These are phyloP conservation scores for Lithobates sylvaticus DNA, from an alignment of 2,797 vertebrate genomes.

Conservation along the genomic window DNA sequence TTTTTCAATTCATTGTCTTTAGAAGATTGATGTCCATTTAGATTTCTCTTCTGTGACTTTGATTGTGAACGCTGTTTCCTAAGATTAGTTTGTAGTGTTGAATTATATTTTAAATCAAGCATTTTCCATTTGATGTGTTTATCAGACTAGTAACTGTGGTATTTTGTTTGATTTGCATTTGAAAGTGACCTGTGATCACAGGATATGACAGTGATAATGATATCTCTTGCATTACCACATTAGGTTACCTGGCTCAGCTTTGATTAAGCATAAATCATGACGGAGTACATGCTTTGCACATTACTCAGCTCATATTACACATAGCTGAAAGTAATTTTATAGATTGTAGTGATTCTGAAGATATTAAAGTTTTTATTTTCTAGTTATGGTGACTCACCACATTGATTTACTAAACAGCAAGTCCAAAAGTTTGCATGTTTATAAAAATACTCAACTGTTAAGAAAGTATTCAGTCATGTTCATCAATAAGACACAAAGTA, in stretches of 20 bases:
- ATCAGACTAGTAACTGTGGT: slow-evolving; percentile 49
- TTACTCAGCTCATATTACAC: background rate
- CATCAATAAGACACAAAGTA: too few relatives aligned
- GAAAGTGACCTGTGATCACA: slow-evolving; percentile 48
- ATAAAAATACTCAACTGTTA: too few relatives aligned
- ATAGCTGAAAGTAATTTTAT: background rate
- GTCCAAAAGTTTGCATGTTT: too few relatives aligned
- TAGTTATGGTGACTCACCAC: too few relatives aligned
- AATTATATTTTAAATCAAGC: slow-evolving; percentile 15
- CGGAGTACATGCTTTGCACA: background rate
- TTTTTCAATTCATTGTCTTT: background rate
- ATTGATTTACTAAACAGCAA: too few relatives aligned
- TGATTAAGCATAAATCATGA: slow-evolving; percentile 1
- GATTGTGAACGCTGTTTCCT: background rate
- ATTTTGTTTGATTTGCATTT: slow-evolving; percentile 62
- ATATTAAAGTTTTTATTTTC: background rate
- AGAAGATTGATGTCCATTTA: background rate
- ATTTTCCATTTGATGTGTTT: slow-evolving; percentile 36
- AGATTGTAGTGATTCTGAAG: background rate
- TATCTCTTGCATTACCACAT: too few relatives aligned
- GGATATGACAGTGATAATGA: background rate
- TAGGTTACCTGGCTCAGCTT: background rate
- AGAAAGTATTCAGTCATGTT: too few relatives aligned
- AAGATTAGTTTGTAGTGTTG: background rate
- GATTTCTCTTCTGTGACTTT: background rate